Base-by-base conservation (phyloP, 2,888 invertebrate genomes). In the Drosophila mettleri region DNA sequence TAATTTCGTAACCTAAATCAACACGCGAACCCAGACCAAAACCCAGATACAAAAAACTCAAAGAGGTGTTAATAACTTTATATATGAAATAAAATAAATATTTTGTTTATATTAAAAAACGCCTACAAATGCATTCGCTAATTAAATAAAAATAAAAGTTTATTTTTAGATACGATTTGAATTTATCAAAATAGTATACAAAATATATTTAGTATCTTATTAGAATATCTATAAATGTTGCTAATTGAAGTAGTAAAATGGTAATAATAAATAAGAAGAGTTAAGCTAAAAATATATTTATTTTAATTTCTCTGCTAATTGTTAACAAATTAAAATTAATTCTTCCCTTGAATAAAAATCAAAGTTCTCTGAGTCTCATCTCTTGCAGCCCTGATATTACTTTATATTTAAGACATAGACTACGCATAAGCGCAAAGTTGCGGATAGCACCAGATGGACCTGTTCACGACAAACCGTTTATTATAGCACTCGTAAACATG, bases 401-500 rank as follows among this genome's bases (percentile, higher is more conserved):
- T 39, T 18, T 16, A 34, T 51, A 53, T 39, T 29, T 46, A 43
- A 38, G 48, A 46, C 36, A n/a, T 24, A 24, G 33, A 36, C 36
- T 9, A 24, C 10, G 9, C 16, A 27, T 24, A 22, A 46, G 69
- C 43, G 16, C 41, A 61, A 18, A 65, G 7, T 48, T 39, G 66
- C 38, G 48, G n/a, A 66, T 33, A 76, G 55, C 51, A 43, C 22
- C 58, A 52, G 58, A 39, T 76, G 54, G 53, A 74, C 53, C 71
- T 75, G 57, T 53, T 66, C 57, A 60, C 49, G 43, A 53, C 52
- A 43, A 8, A 34, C 27, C 49, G 48, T 58, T 63, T 51, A 63
- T 57, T 69, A 71, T 46, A 61, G 61, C 39, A 67, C 34, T 57
- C 52, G 51, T 61, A 82, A 80, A 85, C 80, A 76, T 74, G 83